These are phyloP conservation scores for Unio delphinus DNA, from an alignment of 2,888 invertebrate species.

Conservation along the genomic window DNA sequence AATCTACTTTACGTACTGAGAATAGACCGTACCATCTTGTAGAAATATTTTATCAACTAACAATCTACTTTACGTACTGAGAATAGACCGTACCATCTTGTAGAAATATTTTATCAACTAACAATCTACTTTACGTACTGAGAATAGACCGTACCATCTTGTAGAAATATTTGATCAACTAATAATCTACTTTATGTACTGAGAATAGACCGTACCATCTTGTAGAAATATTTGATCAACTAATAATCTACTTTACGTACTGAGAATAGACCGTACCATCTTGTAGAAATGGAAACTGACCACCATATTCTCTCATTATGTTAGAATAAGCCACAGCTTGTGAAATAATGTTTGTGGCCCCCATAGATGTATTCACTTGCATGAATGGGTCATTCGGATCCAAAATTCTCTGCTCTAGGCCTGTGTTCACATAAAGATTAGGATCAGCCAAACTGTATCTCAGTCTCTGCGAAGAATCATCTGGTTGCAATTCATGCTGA, in stretches of 20 bases:
- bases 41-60: conserved; percentile 1
- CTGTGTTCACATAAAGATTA: too few species aligned
- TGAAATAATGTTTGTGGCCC: conserved; percentile 13
- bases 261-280: conserved; percentile 7
- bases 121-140: too few species aligned
- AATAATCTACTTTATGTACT: too few species aligned
- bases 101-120: conserved; percentile 1
- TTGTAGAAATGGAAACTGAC: conserved; percentile 16
- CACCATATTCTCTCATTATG: conserved; percentile 19
- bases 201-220: conserved; percentile 7
- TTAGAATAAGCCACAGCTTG: conserved; percentile 20
- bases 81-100: conserved; percentile 9
- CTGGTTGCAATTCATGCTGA: too few species aligned
- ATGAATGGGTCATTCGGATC: conserved; percentile 17
- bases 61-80: too few species aligned
- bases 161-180: conserved; percentile 2
- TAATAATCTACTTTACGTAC: too few species aligned
- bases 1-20: too few species aligned
- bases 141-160: conserved; percentile 7
- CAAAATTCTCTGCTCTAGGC: conserved; percentile 2
- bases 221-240: too few species aligned
- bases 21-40: conserved; percentile 9
- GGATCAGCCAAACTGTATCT: too few species aligned
- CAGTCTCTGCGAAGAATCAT: too few species aligned
- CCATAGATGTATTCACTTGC: conserved; percentile 9